phyloP scores from a whole-genome alignment of 2,797 vertebrate genomes.

The Myotis findleyi region DNA sequence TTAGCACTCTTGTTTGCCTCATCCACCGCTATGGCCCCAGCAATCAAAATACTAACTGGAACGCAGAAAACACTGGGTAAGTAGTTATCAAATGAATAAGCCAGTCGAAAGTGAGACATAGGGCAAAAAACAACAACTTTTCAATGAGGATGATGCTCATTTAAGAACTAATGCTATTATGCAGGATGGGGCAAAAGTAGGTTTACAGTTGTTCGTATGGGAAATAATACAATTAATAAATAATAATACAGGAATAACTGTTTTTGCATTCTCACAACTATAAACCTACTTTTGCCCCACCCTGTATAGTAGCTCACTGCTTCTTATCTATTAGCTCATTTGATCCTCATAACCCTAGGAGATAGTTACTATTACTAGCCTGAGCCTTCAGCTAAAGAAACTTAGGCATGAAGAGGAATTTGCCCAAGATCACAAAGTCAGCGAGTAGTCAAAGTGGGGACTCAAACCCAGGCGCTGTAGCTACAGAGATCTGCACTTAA shows the following conservation, averaged over 20 bases:
- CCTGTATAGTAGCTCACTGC: background rate
- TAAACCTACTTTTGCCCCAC: background rate
- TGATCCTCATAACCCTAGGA: background rate
- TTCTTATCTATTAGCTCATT: background rate
- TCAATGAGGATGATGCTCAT: background rate
- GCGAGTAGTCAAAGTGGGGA: background rate
- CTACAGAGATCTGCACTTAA: background rate
- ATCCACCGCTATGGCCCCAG: background rate
- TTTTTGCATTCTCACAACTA: background rate
- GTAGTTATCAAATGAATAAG: background rate
- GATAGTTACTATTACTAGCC: background rate
- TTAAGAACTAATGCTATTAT: background rate
- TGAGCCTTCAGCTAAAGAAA: background rate
- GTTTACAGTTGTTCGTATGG: background rate
- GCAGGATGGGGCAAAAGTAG: background rate
- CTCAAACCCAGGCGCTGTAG: background rate
- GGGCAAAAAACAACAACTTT: background rate
- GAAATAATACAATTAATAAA: background rate
- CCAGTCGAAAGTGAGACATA: background rate
- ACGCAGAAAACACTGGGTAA: background rate
- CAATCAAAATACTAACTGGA: background rate
- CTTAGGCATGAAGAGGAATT: background rate
- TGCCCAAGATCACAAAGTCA: background rate
- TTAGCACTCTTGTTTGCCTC: background rate
- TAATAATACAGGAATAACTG: background rate